Evolutionary conservation across 2,888 invertebrate species (phyloP).

Genomic region (Spatulosminthurus flaviceps): DNA sequence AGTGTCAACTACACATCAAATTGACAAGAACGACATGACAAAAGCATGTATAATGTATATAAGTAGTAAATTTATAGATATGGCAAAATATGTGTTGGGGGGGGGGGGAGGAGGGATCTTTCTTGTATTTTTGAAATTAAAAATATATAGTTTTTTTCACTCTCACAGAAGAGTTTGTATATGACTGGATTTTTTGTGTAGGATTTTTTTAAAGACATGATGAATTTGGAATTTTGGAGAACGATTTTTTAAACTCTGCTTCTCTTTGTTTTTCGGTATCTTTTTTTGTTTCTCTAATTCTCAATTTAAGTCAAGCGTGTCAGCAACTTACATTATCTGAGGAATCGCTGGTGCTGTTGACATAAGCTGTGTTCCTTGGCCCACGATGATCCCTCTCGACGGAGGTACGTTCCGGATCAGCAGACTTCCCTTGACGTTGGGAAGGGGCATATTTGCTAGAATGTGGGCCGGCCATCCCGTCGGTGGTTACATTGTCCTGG

Average conservation of each 20-base stretch:
- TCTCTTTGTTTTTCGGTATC: not conserved
- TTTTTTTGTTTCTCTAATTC: slow-evolving; percentile 21
- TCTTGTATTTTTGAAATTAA: not conserved
- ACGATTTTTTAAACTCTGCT: not conserved
- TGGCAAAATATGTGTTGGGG: not conserved
- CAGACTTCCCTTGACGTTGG: slow-evolving; percentile 15
- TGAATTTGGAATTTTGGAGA: not conserved
- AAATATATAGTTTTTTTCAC: not conserved
- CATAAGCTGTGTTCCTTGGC: slow-evolving; percentile 22
- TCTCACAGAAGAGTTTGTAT: not conserved
- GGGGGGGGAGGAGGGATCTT: not conserved
- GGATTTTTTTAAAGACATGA: not conserved
- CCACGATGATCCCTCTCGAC: slow-evolving; percentile 15
- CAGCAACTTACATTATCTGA: slow-evolving; percentile 62
- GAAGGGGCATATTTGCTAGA: slow-evolving; percentile 52
- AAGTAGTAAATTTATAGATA: too few relatives aligned
- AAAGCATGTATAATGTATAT: slow-evolving; percentile 28
- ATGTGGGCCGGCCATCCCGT: slow-evolving; percentile 60
- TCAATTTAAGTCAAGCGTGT: not conserved
- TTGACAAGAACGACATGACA: slow-evolving; percentile 44
- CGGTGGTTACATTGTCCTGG: slow-evolving; percentile 50
- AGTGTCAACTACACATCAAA: slow-evolving; percentile 26
- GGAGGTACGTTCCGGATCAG: not conserved
- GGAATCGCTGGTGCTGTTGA: slow-evolving; percentile 56
- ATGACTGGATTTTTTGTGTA: not conserved